Evolutionary conservation across 2,888 invertebrate species (phyloP), one percentile per base, ranked within the genome.

Genomic region (Heliconius ismenius): DNA sequence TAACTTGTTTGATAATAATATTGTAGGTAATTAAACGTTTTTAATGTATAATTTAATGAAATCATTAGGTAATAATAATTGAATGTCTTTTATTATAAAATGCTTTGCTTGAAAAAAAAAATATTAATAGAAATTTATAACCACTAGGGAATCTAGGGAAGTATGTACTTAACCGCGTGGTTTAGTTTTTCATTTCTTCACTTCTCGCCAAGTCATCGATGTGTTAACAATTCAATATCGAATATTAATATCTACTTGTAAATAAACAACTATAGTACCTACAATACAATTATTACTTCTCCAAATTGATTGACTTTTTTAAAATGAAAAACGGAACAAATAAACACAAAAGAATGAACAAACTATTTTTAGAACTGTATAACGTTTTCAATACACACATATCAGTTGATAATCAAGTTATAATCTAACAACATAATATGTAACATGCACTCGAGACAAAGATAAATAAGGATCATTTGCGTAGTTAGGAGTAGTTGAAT

Each of bases 391-490:
- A 24, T 26, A 18, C 26, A 58, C 11, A 58, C 32, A 54, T 28
- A 54, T 15, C 70, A 58, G 69, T 28, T 21, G 28, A 70, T 78
- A 76, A 76, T 75, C 32, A 73, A 74, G 28, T 60, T 54, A 75
- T 76, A 73, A 72, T 72, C 73, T 75, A 26, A 63, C 73, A 69
- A 43, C 73, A 74, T 76, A 76, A 76, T 68, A 78, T 65, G 73
- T 75, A 64, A 77, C 76, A 62, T 74, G 67, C 68, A 79, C 79
- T 78, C 63, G 76, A 79, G 76, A 76, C 74, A 62, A 68, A 74
- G 78, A 73, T 76, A 79, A 79, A 79, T 79, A 79, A 77, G 75
- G 69, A 77, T 77, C 75, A 78, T 76, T 79, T 76, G 78, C 79
- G 78, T 72, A 74, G 75, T 79, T 77, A 72, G 58, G 68, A 79